phyloP scores from a whole-genome alignment of 2,888 invertebrate species.

The Apamea epomidion region DNA sequence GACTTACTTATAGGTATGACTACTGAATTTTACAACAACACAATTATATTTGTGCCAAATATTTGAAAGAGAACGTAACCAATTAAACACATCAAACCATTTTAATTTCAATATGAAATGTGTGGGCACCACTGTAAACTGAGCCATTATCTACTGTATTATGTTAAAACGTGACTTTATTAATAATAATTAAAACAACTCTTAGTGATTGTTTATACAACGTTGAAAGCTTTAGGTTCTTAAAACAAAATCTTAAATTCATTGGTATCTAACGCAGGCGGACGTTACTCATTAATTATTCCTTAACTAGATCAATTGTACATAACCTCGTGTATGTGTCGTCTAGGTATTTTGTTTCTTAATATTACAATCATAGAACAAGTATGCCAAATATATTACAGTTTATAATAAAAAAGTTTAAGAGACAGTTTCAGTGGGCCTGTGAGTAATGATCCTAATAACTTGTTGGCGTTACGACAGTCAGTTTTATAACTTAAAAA shows the following conservation, averaged over 20 bases:
- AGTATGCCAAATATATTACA: constrained; percentile 1
- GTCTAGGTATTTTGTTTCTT: constrained; percentile 17
- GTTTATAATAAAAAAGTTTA: constrained; percentile 2
- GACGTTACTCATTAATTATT: constrained; percentile 54
- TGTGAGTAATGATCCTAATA: constrained; percentile 25
- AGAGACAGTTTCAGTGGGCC: constrained; percentile 59
- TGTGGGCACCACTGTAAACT: constrained; percentile 53
- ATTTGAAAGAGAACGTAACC: constrained; percentile 24
- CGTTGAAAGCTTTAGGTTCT: constrained; percentile 29
- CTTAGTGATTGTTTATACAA: constrained; percentile 31
- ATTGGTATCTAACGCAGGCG: constrained; percentile 66
- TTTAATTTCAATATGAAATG: constrained; percentile 6
- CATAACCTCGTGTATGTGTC: constrained; percentile 28
- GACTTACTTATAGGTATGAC: neutral
- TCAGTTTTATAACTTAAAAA: constrained; percentile 58
- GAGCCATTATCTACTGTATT: constrained; percentile 26
- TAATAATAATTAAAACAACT: constrained; percentile 25
- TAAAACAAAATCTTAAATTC: constrained; percentile 61
- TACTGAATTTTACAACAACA: constrained; percentile 8
- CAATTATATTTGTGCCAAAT: neutral
- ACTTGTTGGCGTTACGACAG: constrained; percentile 44
- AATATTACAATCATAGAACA: constrained; percentile 19
- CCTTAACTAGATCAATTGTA: constrained; percentile 43
- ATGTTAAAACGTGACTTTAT: neutral
- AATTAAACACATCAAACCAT: constrained; percentile 8